phyloP scores from a whole-genome alignment of 2,113 vertebrate species.

The Erpornis zantholeuca region DNA sequence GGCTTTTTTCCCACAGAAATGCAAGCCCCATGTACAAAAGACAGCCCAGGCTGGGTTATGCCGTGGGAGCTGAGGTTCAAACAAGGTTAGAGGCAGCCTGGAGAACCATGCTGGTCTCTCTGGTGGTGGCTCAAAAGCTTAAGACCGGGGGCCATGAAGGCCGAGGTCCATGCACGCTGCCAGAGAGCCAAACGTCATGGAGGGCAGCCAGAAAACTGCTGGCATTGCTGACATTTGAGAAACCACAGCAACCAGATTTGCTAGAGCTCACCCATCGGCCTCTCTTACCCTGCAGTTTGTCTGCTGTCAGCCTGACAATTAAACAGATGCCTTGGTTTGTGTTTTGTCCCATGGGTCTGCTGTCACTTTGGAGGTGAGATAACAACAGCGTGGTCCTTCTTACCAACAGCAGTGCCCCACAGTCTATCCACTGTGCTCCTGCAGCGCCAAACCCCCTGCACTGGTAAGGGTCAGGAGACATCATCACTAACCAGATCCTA shows the following conservation, averaged over 20 bases:
- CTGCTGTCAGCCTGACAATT: neutral
- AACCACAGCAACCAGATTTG: neutral
- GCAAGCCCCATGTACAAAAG: neutral
- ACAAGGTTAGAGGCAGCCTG: neutral
- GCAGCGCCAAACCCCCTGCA: neutral
- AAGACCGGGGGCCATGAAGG: rapidly evolving
- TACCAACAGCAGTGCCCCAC: neutral
- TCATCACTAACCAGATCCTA: neutral
- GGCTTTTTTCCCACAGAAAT: neutral
- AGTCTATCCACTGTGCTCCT: neutral
- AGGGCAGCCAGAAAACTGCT: neutral
- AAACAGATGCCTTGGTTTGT: neutral
- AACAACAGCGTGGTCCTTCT: neutral
- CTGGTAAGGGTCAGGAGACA: neutral
- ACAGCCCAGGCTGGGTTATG: neutral
- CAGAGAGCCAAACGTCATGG: neutral
- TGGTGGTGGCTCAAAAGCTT: neutral
- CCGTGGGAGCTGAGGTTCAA: neutral
- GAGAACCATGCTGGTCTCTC: neutral
- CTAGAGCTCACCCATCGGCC: rapidly evolving
- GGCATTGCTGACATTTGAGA: neutral
- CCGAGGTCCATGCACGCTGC: rapidly evolving
- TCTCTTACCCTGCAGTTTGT: neutral
- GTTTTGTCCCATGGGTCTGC: neutral
- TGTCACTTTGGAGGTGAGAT: neutral